Conservation (phyloP, 1,140 invertebrate genomes). For the Camponotus vicinus region DNA sequence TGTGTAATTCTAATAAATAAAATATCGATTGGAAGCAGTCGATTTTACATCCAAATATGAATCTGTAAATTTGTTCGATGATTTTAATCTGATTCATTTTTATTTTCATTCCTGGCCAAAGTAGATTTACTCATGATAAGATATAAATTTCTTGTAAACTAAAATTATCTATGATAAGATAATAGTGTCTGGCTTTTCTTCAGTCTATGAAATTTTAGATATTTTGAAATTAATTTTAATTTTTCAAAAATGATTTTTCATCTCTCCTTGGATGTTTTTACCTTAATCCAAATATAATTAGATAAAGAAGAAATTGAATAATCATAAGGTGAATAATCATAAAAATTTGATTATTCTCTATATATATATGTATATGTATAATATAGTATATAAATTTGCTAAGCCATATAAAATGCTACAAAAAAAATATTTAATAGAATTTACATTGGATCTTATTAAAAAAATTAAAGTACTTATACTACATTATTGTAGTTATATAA, state of each 20-base stretch:
- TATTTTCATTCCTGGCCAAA: background rate
- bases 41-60: background rate
- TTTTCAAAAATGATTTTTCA: background rate
- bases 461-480: too few relatives aligned
- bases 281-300: background rate
- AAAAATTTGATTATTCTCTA: background rate
- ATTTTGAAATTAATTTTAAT: background rate
- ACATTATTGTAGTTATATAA: too few relatives aligned
- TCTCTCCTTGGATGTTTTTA: background rate
- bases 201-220: background rate
- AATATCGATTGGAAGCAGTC: slow-evolving; percentile 2
- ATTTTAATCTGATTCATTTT: background rate
- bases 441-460: too few relatives aligned
- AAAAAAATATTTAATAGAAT: too few relatives aligned
- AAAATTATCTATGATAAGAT: background rate
- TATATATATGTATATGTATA: too few relatives aligned
- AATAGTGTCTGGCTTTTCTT: background rate
- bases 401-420: too few relatives aligned
- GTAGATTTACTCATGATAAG: background rate
- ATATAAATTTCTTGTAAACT: background rate
- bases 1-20: slow-evolving; percentile 25
- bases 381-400: too few relatives aligned
- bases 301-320: background rate
- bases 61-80: background rate
- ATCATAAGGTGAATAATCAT: background rate